Evolutionary conservation across 2,888 invertebrate species (phyloP).

Genomic region (Tryphoninae sp.): DNA sequence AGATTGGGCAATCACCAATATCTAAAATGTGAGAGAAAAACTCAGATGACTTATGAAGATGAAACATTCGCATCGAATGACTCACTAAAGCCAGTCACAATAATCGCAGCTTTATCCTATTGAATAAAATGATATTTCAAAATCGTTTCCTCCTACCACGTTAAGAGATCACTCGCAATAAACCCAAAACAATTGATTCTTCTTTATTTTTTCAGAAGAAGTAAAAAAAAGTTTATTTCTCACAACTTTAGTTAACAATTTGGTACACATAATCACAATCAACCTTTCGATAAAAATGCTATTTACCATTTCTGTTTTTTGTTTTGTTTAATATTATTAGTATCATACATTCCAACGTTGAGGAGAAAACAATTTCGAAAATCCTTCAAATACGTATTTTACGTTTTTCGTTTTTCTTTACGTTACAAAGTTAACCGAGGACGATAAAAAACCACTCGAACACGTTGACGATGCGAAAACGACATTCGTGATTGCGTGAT

Average conservation of each 20-base stretch:
- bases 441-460: background rate
- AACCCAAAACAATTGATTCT: conserved; percentile 18
- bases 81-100: conserved; percentile 18
- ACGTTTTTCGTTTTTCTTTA: background rate
- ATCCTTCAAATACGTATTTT: conserved; percentile 44
- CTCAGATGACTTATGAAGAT: background rate
- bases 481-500: background rate
- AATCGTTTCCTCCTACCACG: conserved; percentile 35
- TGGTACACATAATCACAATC: conserved; percentile 57
- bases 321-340: conserved; percentile 19
- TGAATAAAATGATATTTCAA: conserved; percentile 21
- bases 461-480: background rate
- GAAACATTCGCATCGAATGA: conserved; percentile 5
- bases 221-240: conserved; percentile 58
- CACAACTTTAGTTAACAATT: conserved; percentile 58
- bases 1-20: conserved; percentile 15
- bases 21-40: conserved; percentile 11
- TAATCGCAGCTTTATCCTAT: conserved; percentile 5
- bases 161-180: conserved; percentile 11
- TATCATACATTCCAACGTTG: conserved; percentile 51
- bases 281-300: conserved; percentile 56
- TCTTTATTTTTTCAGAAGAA: conserved; percentile 40
- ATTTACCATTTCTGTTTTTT: conserved; percentile 30
- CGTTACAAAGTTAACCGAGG: background rate
- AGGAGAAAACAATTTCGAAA: conserved; percentile 56